Conservation (phyloP, 2,888 invertebrate species). For the Cyclophora albipunctata region DNA sequence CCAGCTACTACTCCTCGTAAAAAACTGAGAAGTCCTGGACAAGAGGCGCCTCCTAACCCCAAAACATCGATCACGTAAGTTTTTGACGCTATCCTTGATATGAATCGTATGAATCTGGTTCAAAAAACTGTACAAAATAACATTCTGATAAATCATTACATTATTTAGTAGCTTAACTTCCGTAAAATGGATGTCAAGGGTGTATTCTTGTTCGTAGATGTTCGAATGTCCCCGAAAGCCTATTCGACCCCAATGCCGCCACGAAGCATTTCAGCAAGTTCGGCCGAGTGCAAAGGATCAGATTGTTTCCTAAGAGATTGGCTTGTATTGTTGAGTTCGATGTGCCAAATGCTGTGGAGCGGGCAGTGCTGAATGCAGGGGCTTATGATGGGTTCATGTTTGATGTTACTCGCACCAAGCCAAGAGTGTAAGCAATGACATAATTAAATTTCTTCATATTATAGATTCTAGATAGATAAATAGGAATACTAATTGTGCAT, state of each 20-base stretch:
- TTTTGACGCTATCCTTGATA: background rate
- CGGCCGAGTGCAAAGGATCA: slow-evolving; percentile 80
- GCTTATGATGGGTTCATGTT: slow-evolving; percentile 78
- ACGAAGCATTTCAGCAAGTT: slow-evolving; percentile 82
- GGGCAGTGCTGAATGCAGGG: slow-evolving; percentile 77
- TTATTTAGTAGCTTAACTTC: no score
- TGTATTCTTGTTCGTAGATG: slow-evolving; percentile 56
- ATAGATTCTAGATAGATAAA: no score
- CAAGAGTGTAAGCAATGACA: slow-evolving; percentile 48
- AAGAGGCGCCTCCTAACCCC: slow-evolving; percentile 37
- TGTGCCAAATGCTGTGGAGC: slow-evolving; percentile 72
- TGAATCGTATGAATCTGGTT: background rate
- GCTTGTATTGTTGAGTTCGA: slow-evolving; percentile 83
- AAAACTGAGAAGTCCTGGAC: slow-evolving; percentile 44
- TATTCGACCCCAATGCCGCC: slow-evolving; percentile 76
- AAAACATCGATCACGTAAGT: slow-evolving; percentile 65
- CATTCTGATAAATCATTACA: no score
- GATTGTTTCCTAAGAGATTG: slow-evolving; percentile 77
- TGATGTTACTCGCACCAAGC: slow-evolving; percentile 71
- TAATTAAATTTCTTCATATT: background rate
- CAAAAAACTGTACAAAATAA: no score
- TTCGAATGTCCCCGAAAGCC: slow-evolving; percentile 77
- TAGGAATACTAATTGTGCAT: no score
- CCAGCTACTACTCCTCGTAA: slow-evolving; percentile 38
- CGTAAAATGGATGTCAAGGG: no score